Base-by-base conservation (phyloP, 2,888 invertebrate species). In the Cephus spinipes region DNA sequence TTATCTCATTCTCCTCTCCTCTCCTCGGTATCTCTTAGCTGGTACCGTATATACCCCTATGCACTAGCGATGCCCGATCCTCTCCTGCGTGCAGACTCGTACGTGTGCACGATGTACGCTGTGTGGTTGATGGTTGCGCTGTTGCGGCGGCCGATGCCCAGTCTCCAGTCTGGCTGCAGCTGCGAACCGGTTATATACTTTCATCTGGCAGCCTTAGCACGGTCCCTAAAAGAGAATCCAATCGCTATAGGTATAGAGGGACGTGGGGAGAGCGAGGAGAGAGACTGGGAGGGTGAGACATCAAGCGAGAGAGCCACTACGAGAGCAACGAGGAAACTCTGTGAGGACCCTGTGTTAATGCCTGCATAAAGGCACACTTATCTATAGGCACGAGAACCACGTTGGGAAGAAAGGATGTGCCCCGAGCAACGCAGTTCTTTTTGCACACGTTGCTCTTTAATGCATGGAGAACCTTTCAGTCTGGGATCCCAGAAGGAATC, bases 171-270 rank as follows among this genome's bases (percentile, higher is more conserved):
- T 81, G 87, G 85, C 87, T 87, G 90, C 90, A 90, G 90, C 90
- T 90, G 90, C 90, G 90, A 90, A 90, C 90, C 90, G 90, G 90
- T 90, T 90, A 90, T 89, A 86, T 87, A 89, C 88, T 88, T 86
- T 87, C 87, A 87, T 87, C 87, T 83, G 85, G 85, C 83, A 83
- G 87, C 83, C 84, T 84, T 82, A 82, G 83, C 86, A 84, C 84
- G 81, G 83, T 83, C 84, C 85, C 85, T 83, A 86, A 85, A 83
- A 85, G 86, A 84, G 82, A 83, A 83, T 82, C 83, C 83, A 83
- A 75, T 74, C 23, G 12, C 71, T 71, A 71, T 71, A 71, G 71
- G 11, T 30, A 33, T 69, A 73, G 75, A 69, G 32, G 75, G 30
- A 73, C 77, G 76, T 69, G 71, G 69, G 73, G 75, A 75, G 77